These are phyloP conservation scores for Lochmaea capreae DNA, from an alignment of 2,888 invertebrate genomes.

Conservation along the genomic window DNA sequence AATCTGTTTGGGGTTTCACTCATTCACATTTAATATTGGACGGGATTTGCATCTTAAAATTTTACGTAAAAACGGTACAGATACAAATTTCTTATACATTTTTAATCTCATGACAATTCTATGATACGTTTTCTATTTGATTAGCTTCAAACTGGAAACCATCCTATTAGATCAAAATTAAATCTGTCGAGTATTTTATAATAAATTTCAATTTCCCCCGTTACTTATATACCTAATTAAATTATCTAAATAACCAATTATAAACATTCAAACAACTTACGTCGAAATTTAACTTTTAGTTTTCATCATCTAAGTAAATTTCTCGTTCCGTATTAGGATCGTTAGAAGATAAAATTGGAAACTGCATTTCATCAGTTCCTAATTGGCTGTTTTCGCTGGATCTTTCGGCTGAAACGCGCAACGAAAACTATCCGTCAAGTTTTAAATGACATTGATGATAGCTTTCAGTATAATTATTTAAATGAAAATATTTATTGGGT, in stretches of 20 bases:
- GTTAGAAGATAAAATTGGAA: slow-evolving; percentile 30
- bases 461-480: no score
- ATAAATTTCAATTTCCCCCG: no score
- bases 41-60: not conserved
- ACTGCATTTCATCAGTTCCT: slow-evolving; percentile 27
- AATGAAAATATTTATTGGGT: no score
- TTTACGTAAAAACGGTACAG: not conserved
- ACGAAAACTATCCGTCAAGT: slow-evolving; percentile 25
- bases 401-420: slow-evolving; percentile 10
- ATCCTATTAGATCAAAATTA: no score
- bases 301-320: slow-evolving; percentile 9
- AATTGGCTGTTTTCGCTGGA: slow-evolving; percentile 26
- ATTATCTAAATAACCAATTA: slow-evolving; percentile 1
- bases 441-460: not conserved
- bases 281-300: slow-evolving; percentile 2
- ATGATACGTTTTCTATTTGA: no score
- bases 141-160: no score
- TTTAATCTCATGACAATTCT: no score
- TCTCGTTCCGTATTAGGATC: not conserved
- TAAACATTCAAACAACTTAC: not conserved
- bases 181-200: no score
- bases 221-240: no score
- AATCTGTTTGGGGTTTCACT: slow-evolving; percentile 8
- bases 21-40: slow-evolving; percentile 3
- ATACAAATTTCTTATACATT: no score